Conservation (phyloP, 2,113 vertebrate genomes). For the Oryctolagus cuniculus region DNA sequence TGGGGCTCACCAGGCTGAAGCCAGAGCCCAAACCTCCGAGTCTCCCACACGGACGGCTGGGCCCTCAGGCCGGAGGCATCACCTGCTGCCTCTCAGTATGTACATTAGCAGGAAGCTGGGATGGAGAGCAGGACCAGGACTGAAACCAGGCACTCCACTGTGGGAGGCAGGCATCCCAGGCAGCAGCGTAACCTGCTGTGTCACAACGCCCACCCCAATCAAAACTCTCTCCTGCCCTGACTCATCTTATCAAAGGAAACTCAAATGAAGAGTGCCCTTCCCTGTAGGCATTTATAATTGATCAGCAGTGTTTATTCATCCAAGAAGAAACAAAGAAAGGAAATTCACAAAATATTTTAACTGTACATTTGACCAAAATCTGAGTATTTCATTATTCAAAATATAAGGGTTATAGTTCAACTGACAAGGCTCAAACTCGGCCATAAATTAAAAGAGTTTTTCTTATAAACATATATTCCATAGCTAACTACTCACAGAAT, state of each 20-base stretch:
- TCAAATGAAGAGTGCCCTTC: constrained; percentile 5
- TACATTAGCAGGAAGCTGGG: no score
- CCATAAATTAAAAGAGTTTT: constrained; percentile 24
- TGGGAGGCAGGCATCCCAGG: no score
- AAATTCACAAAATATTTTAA: constrained; percentile 61
- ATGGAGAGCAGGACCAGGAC: no score
- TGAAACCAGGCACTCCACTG: no score
- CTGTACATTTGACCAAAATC: not conserved
- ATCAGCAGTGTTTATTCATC: not conserved
- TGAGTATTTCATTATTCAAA: not conserved
- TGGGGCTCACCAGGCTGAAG: no score
- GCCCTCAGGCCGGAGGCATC: no score
- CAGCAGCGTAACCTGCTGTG: no score
- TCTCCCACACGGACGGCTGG: no score
- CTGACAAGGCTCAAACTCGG: constrained; percentile 14
- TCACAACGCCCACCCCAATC: no score
- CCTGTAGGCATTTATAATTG: not conserved
- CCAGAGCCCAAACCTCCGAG: no score
- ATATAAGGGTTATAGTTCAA: not conserved
- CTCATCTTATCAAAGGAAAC: not conserved
- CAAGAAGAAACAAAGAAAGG: not conserved
- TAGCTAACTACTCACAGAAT: not conserved
- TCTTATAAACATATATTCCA: not conserved
- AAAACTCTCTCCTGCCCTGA: not conserved
- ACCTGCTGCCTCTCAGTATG: no score